Base-by-base conservation (phyloP, 2,888 invertebrate species). In the Leptinotarsa tumamoca region DNA sequence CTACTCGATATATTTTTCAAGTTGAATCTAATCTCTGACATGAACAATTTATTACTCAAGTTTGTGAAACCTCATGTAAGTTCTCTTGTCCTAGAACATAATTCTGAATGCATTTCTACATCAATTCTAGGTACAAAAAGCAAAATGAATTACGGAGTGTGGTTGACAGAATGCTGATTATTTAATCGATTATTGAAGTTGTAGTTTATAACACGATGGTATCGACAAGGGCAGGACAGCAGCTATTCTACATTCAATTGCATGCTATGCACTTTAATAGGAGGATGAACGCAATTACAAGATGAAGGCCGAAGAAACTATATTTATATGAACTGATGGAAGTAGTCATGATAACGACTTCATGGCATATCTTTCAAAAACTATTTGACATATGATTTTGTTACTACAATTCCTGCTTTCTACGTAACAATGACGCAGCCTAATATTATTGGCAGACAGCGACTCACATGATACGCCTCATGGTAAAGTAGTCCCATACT, bases 151-250 rank as follows among this genome's bases (percentile, higher is more conserved):
- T 71, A 76, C 70, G 67, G 78, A 72, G 54, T 78, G 78, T 66
- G 70, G 71, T 78, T 78, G 75, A 78, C 78, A 78, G 73, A 72
- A 69, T 69, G 51, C 66, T 70, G 21, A 52, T 58, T 17, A 69
- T 49, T 77, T 71, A 72, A 74, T 74, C 52, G 67, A 54, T 74
- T 77, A 71, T 71, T 56, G 18, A 77, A 74, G 77, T 74, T 77
- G 58, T 77, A 77, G 74, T 77, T 73, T 33, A 69, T 69, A 17
- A 49, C 70, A 21, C 49, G 27, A 69, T 63, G 63, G 43, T 63
- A 33, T 63, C 63, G n/a, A 68, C 54, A 56, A 69, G 51, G 21
- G 58, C 58, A 61, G 18, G 70, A 17, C 49, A 17, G 23, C 70
- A 70, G 70, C 70, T 58, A 51, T 21, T 51, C 69, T 49, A 56